Evolutionary conservation across 2,888 invertebrate species (phyloP).

Genomic region (Pammene fasciana): DNA sequence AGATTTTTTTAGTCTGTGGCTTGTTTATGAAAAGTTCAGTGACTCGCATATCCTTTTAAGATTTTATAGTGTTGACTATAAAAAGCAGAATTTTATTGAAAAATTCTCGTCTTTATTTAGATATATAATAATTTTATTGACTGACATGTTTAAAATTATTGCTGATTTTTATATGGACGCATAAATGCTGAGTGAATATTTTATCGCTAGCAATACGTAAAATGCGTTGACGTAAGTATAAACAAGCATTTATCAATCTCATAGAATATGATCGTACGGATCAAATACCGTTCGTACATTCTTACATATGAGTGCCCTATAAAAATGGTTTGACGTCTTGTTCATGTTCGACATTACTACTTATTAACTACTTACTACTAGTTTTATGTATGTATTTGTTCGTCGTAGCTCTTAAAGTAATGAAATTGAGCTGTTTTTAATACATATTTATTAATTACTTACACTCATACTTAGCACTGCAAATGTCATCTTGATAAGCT

Average conservation of each 20-base stretch:
- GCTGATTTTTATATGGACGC: constrained; percentile 45
- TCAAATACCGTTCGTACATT: no score
- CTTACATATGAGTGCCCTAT: no score
- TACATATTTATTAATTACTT: no score
- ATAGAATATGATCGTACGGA: not conserved
- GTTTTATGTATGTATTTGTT: no score
- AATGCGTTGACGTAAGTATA: not conserved
- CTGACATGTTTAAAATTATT: constrained; percentile 20
- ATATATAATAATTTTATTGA: constrained; percentile 18
- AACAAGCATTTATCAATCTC: not conserved
- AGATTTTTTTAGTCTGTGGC: constrained; percentile 34
- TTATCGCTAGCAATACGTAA: not conserved
- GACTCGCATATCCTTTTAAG: constrained; percentile 48
- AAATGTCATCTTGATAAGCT: no score
- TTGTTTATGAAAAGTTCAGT: constrained; percentile 40
- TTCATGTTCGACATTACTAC: no score
- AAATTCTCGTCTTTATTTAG: constrained; percentile 33
- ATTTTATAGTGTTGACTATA: constrained; percentile 57
- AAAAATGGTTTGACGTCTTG: no score
- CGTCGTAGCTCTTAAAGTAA: no score
- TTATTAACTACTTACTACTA: no score
- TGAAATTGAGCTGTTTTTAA: no score
- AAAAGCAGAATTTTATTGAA: constrained; percentile 47
- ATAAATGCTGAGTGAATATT: constrained; percentile 3
- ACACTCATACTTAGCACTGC: no score